Base-by-base conservation (phyloP, 2,113 vertebrate genomes). In the Microtus oregoni region DNA sequence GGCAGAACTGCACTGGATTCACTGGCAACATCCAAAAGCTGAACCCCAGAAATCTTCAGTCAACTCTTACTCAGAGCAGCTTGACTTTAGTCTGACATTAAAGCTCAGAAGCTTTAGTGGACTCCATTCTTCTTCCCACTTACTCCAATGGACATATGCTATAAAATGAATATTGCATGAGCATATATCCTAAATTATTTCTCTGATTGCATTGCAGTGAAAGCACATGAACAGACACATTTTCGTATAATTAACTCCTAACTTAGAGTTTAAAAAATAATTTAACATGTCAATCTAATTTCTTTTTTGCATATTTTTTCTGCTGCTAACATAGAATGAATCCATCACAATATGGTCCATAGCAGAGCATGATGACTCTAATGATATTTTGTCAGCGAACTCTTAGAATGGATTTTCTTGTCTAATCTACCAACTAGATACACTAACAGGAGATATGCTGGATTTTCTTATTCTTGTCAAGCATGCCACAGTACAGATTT, bases 201-300 rank as follows among this genome's bases (percentile, higher is more conserved):
- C 50, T 97, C 98, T 92, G 94, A 65, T 90, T 65, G 9, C 44
- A 78, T 86, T 19, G 38, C 82, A 97, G 97, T 68, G 89, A 96
- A 92, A 72, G 95, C 88, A 95, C 81, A 91, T 15, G 50, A 98
- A 97, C 79, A 96, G 90, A 35, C 19, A 75, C 15, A 85, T 97
- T 98, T 96, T 97, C 65, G 96, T 97, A 97, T 97, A 98, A 97
- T 98, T 97, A 92, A 92, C 82, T 97, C 61, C 96, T 92, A 97
- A 96, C 86, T 93, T 98, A 95, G 63, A 58, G 79, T 94, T 61
- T 82, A 97, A 98, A 98, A 98, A 98, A 97, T 96, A 89, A 96
- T 89, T 90, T 73, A 97, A 98, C 98, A 97, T 97, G 88, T 91
- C 97, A 95, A 67, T 96, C 77, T 90, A 93, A 96, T 98, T 98